Evolutionary conservation across 2,888 invertebrate species (phyloP).

Genomic region (Plusia festucae): DNA sequence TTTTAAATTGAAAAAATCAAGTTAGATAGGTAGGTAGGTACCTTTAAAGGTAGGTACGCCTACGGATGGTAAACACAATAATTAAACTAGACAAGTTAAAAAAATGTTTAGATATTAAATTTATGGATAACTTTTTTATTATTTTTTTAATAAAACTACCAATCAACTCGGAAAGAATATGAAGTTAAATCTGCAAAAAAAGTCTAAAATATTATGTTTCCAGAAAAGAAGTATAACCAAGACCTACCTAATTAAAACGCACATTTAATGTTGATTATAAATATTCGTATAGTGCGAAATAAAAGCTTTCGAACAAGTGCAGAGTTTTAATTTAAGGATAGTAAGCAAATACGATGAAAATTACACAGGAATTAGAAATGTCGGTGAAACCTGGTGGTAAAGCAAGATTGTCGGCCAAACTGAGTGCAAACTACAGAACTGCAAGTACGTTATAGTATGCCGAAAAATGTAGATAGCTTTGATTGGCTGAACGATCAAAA

Average conservation of each 20-base stretch:
- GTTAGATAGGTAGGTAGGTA: too few species aligned
- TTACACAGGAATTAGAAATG: slow-evolving; percentile 16
- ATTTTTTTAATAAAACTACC: too few species aligned
- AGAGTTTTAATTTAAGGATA: background rate
- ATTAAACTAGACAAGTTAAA: too few species aligned
- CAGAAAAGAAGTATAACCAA: background rate
- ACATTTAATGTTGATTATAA: slow-evolving; percentile 4
- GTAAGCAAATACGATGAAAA: slow-evolving; percentile 14
- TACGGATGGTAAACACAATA: too few species aligned
- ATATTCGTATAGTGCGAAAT: background rate
- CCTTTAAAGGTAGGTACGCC: too few species aligned
- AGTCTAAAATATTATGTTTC: too few species aligned
- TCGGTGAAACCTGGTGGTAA: slow-evolving; percentile 63
- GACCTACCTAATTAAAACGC: background rate
- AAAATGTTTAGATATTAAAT: too few species aligned
- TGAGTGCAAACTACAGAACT: slow-evolving; percentile 63
- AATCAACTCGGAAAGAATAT: too few species aligned
- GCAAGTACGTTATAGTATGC: slow-evolving; percentile 74
- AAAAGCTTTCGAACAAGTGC: background rate
- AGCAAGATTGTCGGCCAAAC: slow-evolving; percentile 70
- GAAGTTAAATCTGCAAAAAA: too few species aligned
- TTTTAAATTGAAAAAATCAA: too few species aligned
- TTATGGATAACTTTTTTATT: too few species aligned
- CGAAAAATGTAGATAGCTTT: background rate
- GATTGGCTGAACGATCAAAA: slow-evolving; percentile 57